Conservation (phyloP, 2,888 invertebrate species). For the Andrena marginata region DNA sequence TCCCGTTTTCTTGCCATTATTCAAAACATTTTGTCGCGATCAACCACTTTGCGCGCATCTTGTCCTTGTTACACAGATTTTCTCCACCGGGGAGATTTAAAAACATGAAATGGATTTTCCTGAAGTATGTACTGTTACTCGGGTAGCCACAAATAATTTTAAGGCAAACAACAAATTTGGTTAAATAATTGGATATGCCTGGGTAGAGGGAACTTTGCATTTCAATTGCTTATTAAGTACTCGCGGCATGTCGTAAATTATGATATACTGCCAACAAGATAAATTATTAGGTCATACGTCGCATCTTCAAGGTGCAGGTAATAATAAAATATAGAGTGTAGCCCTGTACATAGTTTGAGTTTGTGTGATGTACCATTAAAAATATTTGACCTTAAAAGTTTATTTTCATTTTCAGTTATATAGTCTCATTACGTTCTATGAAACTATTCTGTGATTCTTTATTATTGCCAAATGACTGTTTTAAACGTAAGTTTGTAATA, state of each 20-base stretch:
- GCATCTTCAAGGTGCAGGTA: slow-evolving; percentile 9
- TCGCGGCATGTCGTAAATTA: slow-evolving; percentile 32
- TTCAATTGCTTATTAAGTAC: slow-evolving; percentile 45
- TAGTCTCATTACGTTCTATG: slow-evolving; percentile 1
- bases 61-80: no score
- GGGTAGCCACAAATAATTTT: neutral
- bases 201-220: neutral
- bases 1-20: slow-evolving; percentile 27
- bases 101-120: no score
- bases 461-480: neutral
- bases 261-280: slow-evolving; percentile 31
- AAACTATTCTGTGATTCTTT: neutral
- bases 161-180: neutral
- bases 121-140: no score
- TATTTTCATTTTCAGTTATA: slow-evolving; percentile 1
- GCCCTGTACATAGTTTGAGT: slow-evolving; percentile 25
- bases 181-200: neutral
- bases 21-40: slow-evolving; percentile 23
- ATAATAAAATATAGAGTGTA: slow-evolving; percentile 31
- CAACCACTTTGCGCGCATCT: slow-evolving; percentile 6
- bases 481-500: neutral
- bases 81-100: no score
- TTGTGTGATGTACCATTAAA: slow-evolving; percentile 33
- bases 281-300: slow-evolving; percentile 30
- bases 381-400: slow-evolving; percentile 9